A percentile compares a stretch with the other conserved stretches of the same genome.
These are phyloP conservation scores for Celastrina argiolus DNA, from an alignment of 2,888 invertebrate genomes.

Conservation along the genomic window DNA sequence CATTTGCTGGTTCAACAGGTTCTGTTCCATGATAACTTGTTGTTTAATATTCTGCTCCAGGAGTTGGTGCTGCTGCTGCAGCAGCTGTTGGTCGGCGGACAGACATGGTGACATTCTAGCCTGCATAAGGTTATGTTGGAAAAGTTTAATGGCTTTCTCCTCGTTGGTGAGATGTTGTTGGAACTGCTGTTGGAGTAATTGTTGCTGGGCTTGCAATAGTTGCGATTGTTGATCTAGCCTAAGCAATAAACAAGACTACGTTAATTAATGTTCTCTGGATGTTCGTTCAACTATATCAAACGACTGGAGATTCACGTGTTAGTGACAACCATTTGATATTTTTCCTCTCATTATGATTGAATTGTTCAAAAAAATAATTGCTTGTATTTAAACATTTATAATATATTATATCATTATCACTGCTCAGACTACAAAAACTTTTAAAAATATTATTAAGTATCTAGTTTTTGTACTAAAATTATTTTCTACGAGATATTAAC, in stretches of 20 bases:
- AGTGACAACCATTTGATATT: conserved; percentile 1
- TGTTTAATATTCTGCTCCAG: conserved; percentile 59
- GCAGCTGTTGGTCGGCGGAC: conserved; percentile 49
- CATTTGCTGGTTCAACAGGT: conserved; percentile 67
- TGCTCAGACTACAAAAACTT: too few species aligned
- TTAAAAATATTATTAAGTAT: too few species aligned
- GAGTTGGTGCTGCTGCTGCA: conserved; percentile 55
- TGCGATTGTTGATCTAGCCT: conserved; percentile 69
- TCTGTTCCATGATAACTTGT: conserved; percentile 69
- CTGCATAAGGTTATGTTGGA: conserved; percentile 78
- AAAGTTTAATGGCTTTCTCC: conserved; percentile 75
- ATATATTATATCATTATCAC: background rate
- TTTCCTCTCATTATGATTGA: background rate
- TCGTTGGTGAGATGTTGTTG: conserved; percentile 73
- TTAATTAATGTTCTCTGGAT: conserved; percentile 5
- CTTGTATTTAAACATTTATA: too few species aligned
- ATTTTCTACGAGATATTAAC: too few species aligned
- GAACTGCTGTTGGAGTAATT: conserved; percentile 73
- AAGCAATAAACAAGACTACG: conserved; percentile 24
- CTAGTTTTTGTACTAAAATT: too few species aligned
- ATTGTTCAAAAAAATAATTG: too few species aligned
- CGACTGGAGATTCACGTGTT: background rate
- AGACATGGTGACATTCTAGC: conserved; percentile 64
- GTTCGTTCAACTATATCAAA: conserved; percentile 4
- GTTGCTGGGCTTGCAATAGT: conserved; percentile 67